Base-by-base conservation (phyloP, 2,888 invertebrate species). In the Azorinus chamasolen region DNA sequence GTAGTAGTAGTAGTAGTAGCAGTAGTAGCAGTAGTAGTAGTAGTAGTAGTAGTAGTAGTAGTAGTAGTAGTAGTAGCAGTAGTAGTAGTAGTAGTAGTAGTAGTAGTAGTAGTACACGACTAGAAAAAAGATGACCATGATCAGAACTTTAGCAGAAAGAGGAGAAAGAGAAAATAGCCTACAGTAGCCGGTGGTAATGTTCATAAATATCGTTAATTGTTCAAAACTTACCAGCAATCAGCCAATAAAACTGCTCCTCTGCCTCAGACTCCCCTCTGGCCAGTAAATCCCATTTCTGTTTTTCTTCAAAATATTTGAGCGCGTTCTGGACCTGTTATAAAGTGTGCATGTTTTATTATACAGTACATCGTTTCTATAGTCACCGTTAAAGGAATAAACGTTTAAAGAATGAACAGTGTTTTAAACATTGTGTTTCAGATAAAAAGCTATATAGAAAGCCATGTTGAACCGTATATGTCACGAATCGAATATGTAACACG, bases 191-290 rank as follows among this genome's bases (percentile, higher is more conserved):
- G n/a, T n/a, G n/a, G n/a, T n/a, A n/a, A n/a, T n/a, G n/a, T n/a
- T n/a, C n/a, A n/a, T n/a, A n/a, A n/a, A n/a, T n/a, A n/a, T n/a
- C n/a, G n/a, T n/a, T n/a, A n/a, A n/a, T n/a, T n/a, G n/a, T n/a
- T n/a, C n/a, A n/a, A n/a, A n/a, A 32, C 48, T 54, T 54, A 86
- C 87, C 87, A 83, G 87, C 87, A 43, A 85, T 77, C n/a, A 88
- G 61, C 87, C 86, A 87, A 59, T 90, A 90, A 51, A 88, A 75
- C 24, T 83, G 73, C 46, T 83, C 81, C 61, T 81, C 57, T 4
- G 89, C 83, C 22, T 78, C 64, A 10, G 55, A 8, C 14, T 66
- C 62, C 1, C 51, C 53, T 2, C 66, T 51, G 1, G 66, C 25
- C 8, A 90, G 63, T 16, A 50, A 57, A 6, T 61, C 48, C 89